Percentiles rank a stretch among this genome's conserved stretches.
Evolutionary conservation across 2,113 vertebrate genomes (phyloP).

Genomic region (Gallinago jamesoni): DNA sequence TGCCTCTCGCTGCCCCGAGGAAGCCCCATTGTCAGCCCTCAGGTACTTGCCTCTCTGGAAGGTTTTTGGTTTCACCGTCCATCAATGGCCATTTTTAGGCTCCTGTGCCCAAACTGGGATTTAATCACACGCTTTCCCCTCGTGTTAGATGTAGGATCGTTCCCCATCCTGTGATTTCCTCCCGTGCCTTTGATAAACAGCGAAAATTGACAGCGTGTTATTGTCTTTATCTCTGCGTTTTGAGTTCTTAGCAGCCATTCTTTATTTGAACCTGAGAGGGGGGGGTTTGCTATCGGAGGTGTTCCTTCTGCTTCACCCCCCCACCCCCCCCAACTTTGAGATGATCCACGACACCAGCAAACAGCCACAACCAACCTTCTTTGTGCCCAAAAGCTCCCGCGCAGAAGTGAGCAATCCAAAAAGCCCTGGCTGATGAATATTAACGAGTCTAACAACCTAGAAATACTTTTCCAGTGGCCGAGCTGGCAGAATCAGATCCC

Average conservation of each 20-base stretch:
- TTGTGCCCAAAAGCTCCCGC: not conserved
- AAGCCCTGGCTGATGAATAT: conserved; percentile 47
- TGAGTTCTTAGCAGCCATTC: not conserved
- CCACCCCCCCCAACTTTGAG: not conserved
- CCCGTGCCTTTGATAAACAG: not conserved
- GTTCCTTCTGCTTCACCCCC: not conserved
- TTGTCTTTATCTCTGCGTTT: not conserved
- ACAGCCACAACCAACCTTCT: not conserved
- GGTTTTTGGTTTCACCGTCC: not conserved
- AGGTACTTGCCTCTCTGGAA: not conserved
- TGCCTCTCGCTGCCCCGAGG: not conserved
- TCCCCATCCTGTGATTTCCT: not conserved
- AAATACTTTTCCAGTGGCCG: not conserved
- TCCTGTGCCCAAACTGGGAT: not conserved
- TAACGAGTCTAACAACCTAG: not conserved
- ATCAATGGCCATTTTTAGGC: not conserved
- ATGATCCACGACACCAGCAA: not conserved
- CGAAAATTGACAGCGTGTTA: not conserved
- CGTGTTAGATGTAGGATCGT: not conserved
- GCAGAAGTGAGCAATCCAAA: conserved; percentile 47
- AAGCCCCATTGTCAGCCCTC: not conserved
- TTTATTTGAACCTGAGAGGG: not conserved
- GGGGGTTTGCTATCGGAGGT: not conserved
- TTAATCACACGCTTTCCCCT: not conserved
- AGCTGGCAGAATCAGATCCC: not conserved